Percentiles rank a stretch among this genome's conserved stretches.
phyloP scores from a whole-genome alignment of 2,888 invertebrate species.

The Trichogramma dendrolimi region DNA sequence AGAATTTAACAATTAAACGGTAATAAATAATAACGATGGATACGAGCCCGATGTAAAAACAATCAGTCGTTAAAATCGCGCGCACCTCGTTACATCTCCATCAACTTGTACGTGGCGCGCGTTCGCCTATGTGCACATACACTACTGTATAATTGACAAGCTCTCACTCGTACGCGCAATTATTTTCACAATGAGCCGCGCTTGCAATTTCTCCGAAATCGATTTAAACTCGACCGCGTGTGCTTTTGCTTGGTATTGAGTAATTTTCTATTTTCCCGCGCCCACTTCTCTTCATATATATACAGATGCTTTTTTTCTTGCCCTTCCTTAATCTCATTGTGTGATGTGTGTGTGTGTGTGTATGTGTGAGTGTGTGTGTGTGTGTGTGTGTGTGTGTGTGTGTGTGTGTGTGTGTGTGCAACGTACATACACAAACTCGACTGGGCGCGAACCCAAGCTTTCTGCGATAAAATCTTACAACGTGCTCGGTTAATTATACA shows the following conservation, averaged over 20 bases:
- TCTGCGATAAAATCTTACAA: slow-evolving; percentile 46
- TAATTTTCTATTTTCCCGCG: slow-evolving; percentile 28
- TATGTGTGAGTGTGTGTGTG: slow-evolving; percentile 17
- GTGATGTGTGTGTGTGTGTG: too few species aligned
- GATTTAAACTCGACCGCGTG: not conserved
- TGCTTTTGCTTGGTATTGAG: slow-evolving; percentile 20
- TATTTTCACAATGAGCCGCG: too few species aligned
- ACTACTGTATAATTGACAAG: slow-evolving; percentile 20
- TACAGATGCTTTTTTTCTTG: not conserved
- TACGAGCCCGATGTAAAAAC: too few species aligned
- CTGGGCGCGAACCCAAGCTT: slow-evolving; percentile 9
- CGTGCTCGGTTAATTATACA: slow-evolving; percentile 49
- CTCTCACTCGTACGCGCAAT: not conserved
- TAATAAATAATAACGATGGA: too few species aligned
- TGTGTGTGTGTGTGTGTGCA: slow-evolving; percentile 6
- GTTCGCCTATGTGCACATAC: too few species aligned
- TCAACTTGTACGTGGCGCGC: too few species aligned
- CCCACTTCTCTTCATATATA: not conserved
- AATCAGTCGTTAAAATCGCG: too few species aligned
- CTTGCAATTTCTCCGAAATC: too few species aligned
- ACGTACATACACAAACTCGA: slow-evolving; percentile 3
- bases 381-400: too few species aligned
- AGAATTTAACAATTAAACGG: too few species aligned
- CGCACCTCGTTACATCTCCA: too few species aligned
- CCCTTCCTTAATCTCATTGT: slow-evolving; percentile 1